Percentiles rank a stretch among this genome's conserved stretches.
phyloP scores from a whole-genome alignment of 2,797 vertebrate species.

The Myripristis murdjan region DNA sequence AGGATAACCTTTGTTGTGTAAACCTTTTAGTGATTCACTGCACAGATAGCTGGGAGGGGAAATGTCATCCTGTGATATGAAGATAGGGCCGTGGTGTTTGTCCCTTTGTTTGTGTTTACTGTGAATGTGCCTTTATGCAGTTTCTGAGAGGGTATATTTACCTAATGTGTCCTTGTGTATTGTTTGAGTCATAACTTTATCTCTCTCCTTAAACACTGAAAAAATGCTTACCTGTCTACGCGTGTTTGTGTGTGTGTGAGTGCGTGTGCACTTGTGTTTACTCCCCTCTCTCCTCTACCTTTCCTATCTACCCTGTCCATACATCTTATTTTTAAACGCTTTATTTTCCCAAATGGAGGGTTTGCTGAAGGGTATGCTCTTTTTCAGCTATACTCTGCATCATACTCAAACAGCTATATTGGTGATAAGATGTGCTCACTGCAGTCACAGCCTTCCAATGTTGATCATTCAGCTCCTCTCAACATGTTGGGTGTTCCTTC shows the following conservation, averaged over 20 bases:
- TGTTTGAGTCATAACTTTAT: too few relatives aligned
- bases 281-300: not conserved
- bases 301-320: not conserved
- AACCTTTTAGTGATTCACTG: constrained; percentile 28
- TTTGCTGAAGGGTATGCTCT: not conserved
- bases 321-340: not conserved
- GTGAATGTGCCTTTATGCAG: not conserved
- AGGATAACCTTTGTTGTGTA: constrained; percentile 40
- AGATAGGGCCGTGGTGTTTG: not conserved
- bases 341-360: not conserved
- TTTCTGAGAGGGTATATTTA: too few relatives aligned
- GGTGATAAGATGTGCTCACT: too few relatives aligned
- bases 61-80: constrained; percentile 31
- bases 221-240: not conserved
- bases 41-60: not conserved
- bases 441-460: too few relatives aligned
- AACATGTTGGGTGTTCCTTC: too few relatives aligned
- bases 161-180: too few relatives aligned
- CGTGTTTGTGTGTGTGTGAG: not conserved
- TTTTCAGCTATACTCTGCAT: not conserved
- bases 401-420: not conserved
- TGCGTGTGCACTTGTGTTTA: not conserved
- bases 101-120: not conserved
- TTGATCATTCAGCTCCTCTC: too few relatives aligned
- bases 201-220: too few relatives aligned